phyloP scores from a whole-genome alignment of 2,888 invertebrate species.

The Cheilosia pagana region DNA sequence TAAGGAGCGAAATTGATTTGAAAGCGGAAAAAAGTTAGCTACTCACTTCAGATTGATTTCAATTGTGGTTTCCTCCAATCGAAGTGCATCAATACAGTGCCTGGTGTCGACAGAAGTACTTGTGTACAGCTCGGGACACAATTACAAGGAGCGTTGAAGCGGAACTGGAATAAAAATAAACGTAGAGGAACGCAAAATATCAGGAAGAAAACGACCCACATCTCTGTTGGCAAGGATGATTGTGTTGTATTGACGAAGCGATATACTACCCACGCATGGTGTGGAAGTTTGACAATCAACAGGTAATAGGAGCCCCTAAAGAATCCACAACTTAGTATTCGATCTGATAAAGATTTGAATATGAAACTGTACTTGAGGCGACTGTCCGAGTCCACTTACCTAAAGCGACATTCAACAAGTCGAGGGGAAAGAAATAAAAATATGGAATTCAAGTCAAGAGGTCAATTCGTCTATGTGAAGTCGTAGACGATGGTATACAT shows the following conservation, averaged over 20 bases:
- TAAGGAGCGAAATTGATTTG: conserved; percentile 47
- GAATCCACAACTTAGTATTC: not conserved
- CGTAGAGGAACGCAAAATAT: conserved; percentile 2
- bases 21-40: conserved; percentile 36
- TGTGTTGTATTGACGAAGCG: conserved; percentile 5
- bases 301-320: not conserved
- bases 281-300: not conserved
- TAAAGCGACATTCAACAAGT: conserved; percentile 40
- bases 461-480: conserved; percentile 45
- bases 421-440: conserved; percentile 12
- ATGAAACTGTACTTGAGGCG: not conserved
- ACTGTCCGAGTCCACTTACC: not conserved
- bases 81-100: conserved; percentile 46
- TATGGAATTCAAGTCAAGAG: conserved; percentile 64
- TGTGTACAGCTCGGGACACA: conserved; percentile 23
- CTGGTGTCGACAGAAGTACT: conserved; percentile 63
- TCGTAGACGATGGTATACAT: conserved; percentile 12
- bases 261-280: not conserved
- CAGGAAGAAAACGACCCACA: not conserved
- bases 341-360: conserved; percentile 1
- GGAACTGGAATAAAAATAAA: conserved; percentile 12
- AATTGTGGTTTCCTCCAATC: conserved; percentile 22
- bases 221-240: conserved; percentile 8
- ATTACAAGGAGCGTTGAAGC: conserved; percentile 17
- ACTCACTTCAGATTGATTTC: conserved; percentile 66